These are phyloP conservation scores for Enchytraeus crypticus DNA, from an alignment of 2,888 invertebrate genomes.

Conservation along the genomic window DNA sequence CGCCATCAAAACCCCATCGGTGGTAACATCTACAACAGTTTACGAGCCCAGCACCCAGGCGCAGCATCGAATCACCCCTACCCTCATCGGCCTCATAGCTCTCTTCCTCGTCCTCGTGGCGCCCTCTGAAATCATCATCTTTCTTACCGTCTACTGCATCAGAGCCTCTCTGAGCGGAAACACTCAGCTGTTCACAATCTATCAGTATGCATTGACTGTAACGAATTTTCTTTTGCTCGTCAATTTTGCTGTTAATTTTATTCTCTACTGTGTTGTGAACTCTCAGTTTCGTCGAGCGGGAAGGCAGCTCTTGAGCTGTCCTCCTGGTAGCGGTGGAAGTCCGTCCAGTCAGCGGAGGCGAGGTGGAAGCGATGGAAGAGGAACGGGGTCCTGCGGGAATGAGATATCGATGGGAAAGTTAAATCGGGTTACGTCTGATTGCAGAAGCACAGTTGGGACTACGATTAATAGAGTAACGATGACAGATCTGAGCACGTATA, in stretches of 20 bases:
- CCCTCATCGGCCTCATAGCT: slow-evolving; percentile 41
- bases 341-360: too few relatives aligned
- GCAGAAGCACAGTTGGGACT: too few relatives aligned
- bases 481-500: too few relatives aligned
- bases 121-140: slow-evolving; percentile 40
- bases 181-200: not conserved
- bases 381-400: too few relatives aligned
- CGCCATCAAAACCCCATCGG: not conserved
- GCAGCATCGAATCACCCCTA: slow-evolving; percentile 38
- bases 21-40: too few relatives aligned
- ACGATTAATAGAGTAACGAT: too few relatives aligned
- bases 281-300: slow-evolving; percentile 65
- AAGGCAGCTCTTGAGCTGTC: slow-evolving; percentile 23
- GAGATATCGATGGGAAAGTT: too few relatives aligned
- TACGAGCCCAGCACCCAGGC: slow-evolving; percentile 10
- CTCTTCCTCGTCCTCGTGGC: slow-evolving; percentile 44
- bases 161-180: not conserved
- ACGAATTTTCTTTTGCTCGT: slow-evolving; percentile 43
- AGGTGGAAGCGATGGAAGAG: too few relatives aligned
- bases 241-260: slow-evolving; percentile 59
- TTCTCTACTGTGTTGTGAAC: slow-evolving; percentile 68
- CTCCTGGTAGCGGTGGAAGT: too few relatives aligned
- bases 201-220: slow-evolving; percentile 18
- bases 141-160: slow-evolving; percentile 4
- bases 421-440: too few relatives aligned